Percentiles rank a stretch among this genome's conserved stretches.
Conservation (phyloP, 2,888 invertebrate species). For the Caenorhabditis plicata region DNA sequence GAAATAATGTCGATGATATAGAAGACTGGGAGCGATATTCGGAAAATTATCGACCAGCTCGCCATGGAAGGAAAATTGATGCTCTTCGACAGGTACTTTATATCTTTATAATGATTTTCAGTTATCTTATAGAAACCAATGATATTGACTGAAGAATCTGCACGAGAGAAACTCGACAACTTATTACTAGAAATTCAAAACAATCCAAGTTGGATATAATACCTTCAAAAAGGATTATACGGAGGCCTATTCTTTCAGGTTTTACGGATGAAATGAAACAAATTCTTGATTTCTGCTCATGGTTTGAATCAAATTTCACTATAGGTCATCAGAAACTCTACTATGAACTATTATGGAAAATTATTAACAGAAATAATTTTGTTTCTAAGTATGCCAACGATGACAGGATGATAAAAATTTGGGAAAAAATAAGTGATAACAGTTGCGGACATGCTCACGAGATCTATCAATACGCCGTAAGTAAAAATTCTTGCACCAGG, state of each 20-base stretch:
- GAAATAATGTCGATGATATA: constrained; percentile 13
- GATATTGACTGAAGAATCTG: constrained; percentile 15
- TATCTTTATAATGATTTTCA: not conserved
- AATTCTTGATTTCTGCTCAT: constrained; percentile 36
- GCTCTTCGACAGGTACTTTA: constrained; percentile 24
- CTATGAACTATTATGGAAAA: constrained; percentile 45
- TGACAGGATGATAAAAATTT: constrained; percentile 44
- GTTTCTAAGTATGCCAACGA: constrained; percentile 30
- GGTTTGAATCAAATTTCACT: constrained; percentile 43
- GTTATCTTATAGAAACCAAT: constrained; percentile 12
- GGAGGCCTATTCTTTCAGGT: not conserved
- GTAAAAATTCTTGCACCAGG: constrained; percentile 22
- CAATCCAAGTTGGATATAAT: not conserved
- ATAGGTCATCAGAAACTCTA: constrained; percentile 41
- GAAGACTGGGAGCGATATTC: constrained; percentile 43
- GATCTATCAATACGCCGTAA: constrained; percentile 43
- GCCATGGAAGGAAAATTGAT: constrained; percentile 33
- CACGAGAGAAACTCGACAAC: constrained; percentile 15
- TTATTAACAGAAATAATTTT: constrained; percentile 29
- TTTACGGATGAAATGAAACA: constrained; percentile 9
- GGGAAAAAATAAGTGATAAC: constrained; percentile 47
- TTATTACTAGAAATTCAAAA: constrained; percentile 6
- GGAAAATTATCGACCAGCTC: constrained; percentile 40
- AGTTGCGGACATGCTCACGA: constrained; percentile 47
- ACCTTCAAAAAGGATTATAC: not conserved